phyloP scores from a whole-genome alignment of 2,113 vertebrate species.

The Pterocles burchelli region DNA sequence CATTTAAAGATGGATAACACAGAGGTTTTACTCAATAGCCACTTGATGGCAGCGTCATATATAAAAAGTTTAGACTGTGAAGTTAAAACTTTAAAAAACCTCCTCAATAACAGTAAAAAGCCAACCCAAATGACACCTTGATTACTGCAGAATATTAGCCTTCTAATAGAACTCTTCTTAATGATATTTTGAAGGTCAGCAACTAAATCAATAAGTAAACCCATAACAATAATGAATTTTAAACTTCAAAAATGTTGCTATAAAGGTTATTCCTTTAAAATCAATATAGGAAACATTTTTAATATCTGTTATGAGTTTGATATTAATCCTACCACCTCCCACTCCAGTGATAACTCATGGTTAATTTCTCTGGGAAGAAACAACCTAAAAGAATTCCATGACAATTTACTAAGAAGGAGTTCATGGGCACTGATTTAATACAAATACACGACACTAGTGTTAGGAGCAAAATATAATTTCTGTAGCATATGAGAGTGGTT shows the following conservation, averaged over 20 bases:
- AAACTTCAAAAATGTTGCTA: not conserved
- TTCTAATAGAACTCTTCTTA: not conserved
- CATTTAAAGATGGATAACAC: not conserved
- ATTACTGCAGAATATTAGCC: not conserved
- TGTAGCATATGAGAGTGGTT: not conserved
- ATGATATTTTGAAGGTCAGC: slow-evolving; percentile 36
- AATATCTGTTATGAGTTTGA: not conserved
- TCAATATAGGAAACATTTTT: not conserved
- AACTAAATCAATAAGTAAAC: slow-evolving; percentile 11
- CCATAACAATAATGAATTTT: not conserved
- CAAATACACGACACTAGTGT: not conserved
- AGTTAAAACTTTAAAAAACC: not conserved
- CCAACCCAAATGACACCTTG: not conserved
- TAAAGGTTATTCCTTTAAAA: slow-evolving; percentile 28
- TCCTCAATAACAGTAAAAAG: not conserved
- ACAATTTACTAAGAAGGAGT: not conserved
- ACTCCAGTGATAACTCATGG: not conserved
- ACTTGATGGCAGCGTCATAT: slow-evolving; percentile 49
- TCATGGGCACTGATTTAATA: not conserved
- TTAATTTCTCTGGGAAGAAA: not conserved
- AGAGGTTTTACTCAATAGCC: slow-evolving; percentile 20
- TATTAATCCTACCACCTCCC: not conserved
- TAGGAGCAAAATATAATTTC: not conserved
- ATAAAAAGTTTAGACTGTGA: not conserved
- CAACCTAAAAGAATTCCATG: not conserved